Conservation (phyloP, 2,888 invertebrate species). For the Heteromyza rotundicornis region DNA sequence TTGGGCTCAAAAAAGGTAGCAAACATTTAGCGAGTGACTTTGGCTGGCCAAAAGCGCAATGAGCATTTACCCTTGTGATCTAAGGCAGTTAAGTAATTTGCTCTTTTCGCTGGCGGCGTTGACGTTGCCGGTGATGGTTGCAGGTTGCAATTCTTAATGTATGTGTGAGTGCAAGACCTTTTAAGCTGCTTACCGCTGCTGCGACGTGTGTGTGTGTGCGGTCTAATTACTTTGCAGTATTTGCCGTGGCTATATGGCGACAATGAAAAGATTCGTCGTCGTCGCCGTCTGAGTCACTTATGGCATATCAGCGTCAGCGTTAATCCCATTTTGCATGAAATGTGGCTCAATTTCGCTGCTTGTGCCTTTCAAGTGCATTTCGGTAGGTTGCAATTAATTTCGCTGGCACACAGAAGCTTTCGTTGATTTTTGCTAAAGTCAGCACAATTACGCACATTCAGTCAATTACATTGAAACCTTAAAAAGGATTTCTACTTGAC, state of each 20-base stretch:
- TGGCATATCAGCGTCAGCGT: neutral
- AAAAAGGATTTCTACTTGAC: too few relatives aligned
- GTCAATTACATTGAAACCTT: too few relatives aligned
- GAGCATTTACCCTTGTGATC: slow-evolving; percentile 14
- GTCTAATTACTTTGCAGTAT: neutral
- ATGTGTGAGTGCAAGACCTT: neutral
- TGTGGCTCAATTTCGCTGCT: too few relatives aligned
- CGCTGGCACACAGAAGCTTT: too few relatives aligned
- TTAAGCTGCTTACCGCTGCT: slow-evolving; percentile 14
- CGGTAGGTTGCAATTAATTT: too few relatives aligned
- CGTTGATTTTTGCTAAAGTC: too few relatives aligned
- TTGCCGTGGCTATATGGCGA: neutral
- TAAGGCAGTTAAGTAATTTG: slow-evolving; percentile 46
- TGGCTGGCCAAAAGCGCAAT: slow-evolving; percentile 1
- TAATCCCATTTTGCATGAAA: too few relatives aligned
- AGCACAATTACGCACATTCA: too few relatives aligned
- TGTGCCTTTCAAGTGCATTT: too few relatives aligned
- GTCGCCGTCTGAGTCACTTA: neutral
- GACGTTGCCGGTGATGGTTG: neutral
- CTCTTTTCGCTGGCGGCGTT: neutral
- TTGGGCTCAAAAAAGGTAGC: too few relatives aligned
- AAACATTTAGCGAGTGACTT: neutral
- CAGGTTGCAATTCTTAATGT: neutral
- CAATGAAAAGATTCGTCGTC: neutral
- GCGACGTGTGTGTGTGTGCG: too few relatives aligned